phyloP scores from a whole-genome alignment of 2,113 vertebrate genomes.

The Leucopsar rothschildi region DNA sequence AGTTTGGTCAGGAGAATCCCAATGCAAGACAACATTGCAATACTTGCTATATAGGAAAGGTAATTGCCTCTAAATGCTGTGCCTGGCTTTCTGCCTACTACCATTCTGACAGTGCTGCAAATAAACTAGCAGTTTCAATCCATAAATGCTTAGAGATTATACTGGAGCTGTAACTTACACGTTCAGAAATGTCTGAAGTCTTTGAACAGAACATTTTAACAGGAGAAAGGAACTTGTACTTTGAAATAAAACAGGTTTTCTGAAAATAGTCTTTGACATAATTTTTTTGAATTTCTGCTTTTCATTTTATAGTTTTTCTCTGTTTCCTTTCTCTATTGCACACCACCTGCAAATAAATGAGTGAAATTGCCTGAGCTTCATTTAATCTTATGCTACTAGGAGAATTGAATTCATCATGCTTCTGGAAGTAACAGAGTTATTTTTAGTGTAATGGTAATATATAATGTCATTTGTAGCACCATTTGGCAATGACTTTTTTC shows the following conservation, averaged over 20 bases:
- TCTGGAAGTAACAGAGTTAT: slow-evolving; percentile 24
- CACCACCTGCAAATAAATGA: slow-evolving; percentile 36
- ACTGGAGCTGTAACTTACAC: neutral
- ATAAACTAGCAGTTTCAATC: slow-evolving; percentile 19
- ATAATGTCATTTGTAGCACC: neutral
- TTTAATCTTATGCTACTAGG: neutral
- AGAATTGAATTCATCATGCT: neutral
- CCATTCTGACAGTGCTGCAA: neutral
- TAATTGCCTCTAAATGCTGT: neutral
- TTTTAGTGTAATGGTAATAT: neutral
- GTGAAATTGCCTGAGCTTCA: slow-evolving; percentile 19
- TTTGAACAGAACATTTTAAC: slow-evolving; percentile 9
- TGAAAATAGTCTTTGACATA: neutral
- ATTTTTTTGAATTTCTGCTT: slow-evolving; percentile 30
- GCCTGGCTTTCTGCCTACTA: neutral
- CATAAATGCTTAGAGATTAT: neutral
- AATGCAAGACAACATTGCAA: neutral
- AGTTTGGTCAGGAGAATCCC: slow-evolving; percentile 13
- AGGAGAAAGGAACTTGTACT: neutral
- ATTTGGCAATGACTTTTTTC: neutral
- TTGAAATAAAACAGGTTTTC: slow-evolving; percentile 50
- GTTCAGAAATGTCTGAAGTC: neutral
- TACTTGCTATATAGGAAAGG: neutral
- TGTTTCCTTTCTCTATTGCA: slow-evolving; percentile 1
- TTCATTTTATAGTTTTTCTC: slow-evolving; percentile 30